Percentiles rank a stretch among this genome's conserved stretches.
Conservation (phyloP, 30 jellyfish, hydroid and myxozoan species). For the Aurelia aurita complex sp. Pacific region DNA sequence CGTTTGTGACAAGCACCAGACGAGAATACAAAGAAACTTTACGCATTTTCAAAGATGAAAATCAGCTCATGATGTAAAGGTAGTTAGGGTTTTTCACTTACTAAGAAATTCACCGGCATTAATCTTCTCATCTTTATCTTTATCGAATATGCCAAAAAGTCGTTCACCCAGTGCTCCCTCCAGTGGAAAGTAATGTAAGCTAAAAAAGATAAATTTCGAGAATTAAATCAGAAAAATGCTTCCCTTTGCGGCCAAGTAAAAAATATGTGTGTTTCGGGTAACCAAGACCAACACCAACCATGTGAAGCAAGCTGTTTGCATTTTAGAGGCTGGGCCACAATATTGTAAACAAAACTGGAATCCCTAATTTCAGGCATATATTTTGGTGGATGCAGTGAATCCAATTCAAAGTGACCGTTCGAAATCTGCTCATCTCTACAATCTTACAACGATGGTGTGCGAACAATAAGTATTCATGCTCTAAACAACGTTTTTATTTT, state of each 20-base stretch:
- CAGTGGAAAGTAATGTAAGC: slow-evolving; percentile 71
- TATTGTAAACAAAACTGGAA: background rate
- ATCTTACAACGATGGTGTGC: no score
- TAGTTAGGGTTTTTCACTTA: slow-evolving; percentile 6
- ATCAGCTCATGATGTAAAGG: background rate
- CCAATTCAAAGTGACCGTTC: no score
- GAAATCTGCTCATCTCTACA: no score
- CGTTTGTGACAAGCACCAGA: no score
- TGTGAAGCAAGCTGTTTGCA: background rate
- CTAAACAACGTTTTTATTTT: no score
- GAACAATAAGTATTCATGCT: no score
- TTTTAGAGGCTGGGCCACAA: background rate
- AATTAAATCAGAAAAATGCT: background rate
- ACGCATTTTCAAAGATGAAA: background rate
- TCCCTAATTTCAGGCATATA: no score
- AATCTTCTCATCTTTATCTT: slow-evolving; percentile 61
- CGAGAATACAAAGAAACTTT: background rate
- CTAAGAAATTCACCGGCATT: slow-evolving; percentile 57
- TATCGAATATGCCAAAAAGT: slow-evolving; percentile 60
- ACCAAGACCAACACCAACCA: no score
- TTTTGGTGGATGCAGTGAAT: no score
- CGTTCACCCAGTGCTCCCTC: slow-evolving; percentile 60
- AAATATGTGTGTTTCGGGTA: no score
- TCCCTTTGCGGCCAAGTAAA: no score
- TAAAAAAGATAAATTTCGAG: background rate